A percentile compares a stretch with the other conserved stretches of the same genome.
These are phyloP conservation scores for Drosophila paranaensis DNA, from an alignment of 2,888 invertebrate species.

Conservation along the genomic window DNA sequence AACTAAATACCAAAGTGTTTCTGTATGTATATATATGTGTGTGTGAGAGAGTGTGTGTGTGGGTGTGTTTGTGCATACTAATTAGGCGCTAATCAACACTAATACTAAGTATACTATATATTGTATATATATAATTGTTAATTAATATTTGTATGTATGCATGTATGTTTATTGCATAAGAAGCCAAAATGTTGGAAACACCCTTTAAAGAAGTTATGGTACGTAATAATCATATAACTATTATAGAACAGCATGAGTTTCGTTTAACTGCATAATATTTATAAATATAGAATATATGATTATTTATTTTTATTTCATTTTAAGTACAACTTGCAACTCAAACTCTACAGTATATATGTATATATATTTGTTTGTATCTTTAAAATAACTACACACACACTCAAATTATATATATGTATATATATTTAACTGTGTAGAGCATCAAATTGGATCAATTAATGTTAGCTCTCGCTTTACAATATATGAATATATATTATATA, in stretches of 20 bases:
- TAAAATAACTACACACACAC: conserved; percentile 41
- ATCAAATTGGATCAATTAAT: conserved; percentile 48
- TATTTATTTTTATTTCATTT: conserved; percentile 23
- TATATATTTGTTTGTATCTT: no score
- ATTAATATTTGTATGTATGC: conserved; percentile 42
- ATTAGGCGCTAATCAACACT: conserved; percentile 66
- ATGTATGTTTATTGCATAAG: conserved; percentile 56
- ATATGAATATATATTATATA: conserved; percentile 21
- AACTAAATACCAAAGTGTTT: conserved; percentile 50
- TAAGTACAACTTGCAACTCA: conserved; percentile 49
- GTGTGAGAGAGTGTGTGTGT: conserved; percentile 39
- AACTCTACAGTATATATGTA: conserved; percentile 37
- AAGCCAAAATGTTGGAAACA: conserved; percentile 68
- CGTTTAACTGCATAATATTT: conserved; percentile 17
- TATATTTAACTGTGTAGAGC: conserved; percentile 23
- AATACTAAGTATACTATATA: conserved; percentile 62
- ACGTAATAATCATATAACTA: conserved; percentile 32
- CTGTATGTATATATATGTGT: no score
- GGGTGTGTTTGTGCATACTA: conserved; percentile 45
- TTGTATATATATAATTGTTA: conserved; percentile 35
- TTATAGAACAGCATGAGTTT: conserved; percentile 25
- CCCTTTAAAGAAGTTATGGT: conserved; percentile 48
- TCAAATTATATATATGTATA: conserved; percentile 27
- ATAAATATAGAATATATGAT: conserved; percentile 25
- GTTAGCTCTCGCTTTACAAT: conserved; percentile 27